Conservation (phyloP, 2,888 invertebrate genomes). For the Rhabditoides inermis region DNA sequence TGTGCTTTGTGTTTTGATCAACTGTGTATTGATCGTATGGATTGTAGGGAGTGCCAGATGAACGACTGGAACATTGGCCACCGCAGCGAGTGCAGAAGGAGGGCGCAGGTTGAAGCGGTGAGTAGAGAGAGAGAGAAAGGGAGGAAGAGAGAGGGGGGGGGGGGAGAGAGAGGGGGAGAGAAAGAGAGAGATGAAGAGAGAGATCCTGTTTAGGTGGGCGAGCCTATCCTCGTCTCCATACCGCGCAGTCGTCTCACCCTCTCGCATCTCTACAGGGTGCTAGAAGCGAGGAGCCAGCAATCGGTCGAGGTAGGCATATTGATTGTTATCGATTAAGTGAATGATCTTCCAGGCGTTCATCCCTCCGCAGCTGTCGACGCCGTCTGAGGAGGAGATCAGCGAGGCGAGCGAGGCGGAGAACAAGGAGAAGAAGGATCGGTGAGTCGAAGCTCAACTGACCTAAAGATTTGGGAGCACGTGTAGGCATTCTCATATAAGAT, state of each 20-base stretch:
- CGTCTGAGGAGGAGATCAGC: too few relatives aligned
- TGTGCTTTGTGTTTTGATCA: neutral
- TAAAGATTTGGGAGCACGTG: too few relatives aligned
- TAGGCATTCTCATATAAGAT: too few relatives aligned
- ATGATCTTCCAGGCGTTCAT: too few relatives aligned
- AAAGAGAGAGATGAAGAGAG: neutral
- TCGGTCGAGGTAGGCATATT: neutral
- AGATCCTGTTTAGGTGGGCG: slow-evolving; percentile 44
- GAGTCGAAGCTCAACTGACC: too few relatives aligned
- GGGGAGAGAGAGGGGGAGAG: too few relatives aligned
- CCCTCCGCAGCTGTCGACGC: too few relatives aligned
- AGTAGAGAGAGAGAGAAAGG: too few relatives aligned
- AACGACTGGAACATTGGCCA: slow-evolving; percentile 53
- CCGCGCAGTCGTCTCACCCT: slow-evolving; percentile 55
- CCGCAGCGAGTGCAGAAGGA: slow-evolving; percentile 25
- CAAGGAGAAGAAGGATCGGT: too few relatives aligned
- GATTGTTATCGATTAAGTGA: neutral
- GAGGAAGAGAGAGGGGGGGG: too few relatives aligned
- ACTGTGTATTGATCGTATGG: neutral
- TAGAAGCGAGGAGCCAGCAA: slow-evolving; percentile 55
- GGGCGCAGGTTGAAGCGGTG: slow-evolving; percentile 6
- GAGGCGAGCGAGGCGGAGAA: too few relatives aligned
- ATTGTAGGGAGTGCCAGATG: slow-evolving; percentile 54
- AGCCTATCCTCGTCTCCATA: slow-evolving; percentile 56
- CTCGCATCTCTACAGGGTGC: slow-evolving; percentile 52